phyloP scores from a whole-genome alignment of 1,140 invertebrate genomes.

The Panulirus ornatus region DNA sequence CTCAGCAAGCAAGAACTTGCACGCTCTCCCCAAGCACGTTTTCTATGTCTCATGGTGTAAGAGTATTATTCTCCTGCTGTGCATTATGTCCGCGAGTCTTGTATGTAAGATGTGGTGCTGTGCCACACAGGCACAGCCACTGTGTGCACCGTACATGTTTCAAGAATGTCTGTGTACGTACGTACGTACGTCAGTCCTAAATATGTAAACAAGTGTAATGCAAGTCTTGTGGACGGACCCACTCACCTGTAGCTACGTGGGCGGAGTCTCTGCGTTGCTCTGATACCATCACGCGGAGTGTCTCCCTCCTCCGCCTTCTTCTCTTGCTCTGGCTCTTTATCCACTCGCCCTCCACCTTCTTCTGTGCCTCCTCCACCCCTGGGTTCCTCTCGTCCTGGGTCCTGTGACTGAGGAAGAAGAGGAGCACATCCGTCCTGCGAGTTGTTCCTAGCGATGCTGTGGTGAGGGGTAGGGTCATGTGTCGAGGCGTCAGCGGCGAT shows the following conservation, averaged over 20 bases:
- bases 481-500: no score
- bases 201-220: neutral
- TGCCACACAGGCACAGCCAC: no score
- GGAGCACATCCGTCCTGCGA: neutral
- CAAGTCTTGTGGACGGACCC: neutral
- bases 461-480: no score
- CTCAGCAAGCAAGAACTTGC: neutral
- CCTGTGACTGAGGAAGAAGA: neutral
- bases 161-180: no score
- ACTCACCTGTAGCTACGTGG: constrained; percentile 68
- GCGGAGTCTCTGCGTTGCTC: constrained; percentile 55
- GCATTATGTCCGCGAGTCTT: no score
- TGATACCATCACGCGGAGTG: constrained; percentile 34
- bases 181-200: no score
- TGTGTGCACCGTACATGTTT: no score
- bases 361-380: neutral
- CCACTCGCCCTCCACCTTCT: neutral
- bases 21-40: no score
- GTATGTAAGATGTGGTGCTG: no score
- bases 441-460: neutral
- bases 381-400: neutral
- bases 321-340: neutral
- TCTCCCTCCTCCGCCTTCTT: constrained; percentile 7
- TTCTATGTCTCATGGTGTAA: no score
- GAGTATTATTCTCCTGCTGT: no score